These are phyloP conservation scores for Thera britannica DNA, from an alignment of 2,888 invertebrate species.

Conservation along the genomic window DNA sequence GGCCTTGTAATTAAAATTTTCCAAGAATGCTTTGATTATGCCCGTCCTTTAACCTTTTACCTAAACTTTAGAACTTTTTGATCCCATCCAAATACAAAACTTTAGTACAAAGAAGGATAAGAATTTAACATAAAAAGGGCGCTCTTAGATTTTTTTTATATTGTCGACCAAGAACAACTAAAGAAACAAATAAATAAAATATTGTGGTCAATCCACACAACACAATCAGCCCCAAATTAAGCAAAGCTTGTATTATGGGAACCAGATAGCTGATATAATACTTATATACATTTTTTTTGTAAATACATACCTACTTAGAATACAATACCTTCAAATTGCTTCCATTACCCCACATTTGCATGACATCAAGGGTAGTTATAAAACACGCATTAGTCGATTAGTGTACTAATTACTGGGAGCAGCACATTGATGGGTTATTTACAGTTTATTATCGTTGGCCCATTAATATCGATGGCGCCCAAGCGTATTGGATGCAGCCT, in stretches of 20 bases:
- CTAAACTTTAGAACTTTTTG: slow-evolving; percentile 19
- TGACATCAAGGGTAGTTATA: slow-evolving; percentile 11
- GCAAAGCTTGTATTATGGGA: no score
- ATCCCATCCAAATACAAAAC: slow-evolving; percentile 15
- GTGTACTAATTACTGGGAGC: slow-evolving; percentile 17
- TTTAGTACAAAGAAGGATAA: not conserved
- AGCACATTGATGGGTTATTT: slow-evolving; percentile 25
- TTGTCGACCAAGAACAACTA: no score
- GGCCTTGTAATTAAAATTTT: slow-evolving; percentile 27
- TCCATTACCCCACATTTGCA: slow-evolving; percentile 12
- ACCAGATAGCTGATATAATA: no score
- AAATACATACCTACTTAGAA: no score
- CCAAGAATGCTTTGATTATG: slow-evolving; percentile 23
- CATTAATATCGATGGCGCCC: slow-evolving; percentile 24
- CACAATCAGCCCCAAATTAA: no score
- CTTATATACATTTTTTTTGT: no score
- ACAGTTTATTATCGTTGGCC: slow-evolving; percentile 23
- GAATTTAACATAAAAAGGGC: not conserved
- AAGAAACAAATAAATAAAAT: no score
- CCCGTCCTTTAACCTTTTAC: slow-evolving; percentile 22
- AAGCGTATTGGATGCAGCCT: slow-evolving; percentile 20
- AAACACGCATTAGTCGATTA: slow-evolving; percentile 20
- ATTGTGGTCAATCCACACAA: no score
- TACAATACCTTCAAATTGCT: slow-evolving; percentile 2
- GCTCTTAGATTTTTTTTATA: no score